Evolutionary conservation across 92 coral and sea anemone species (phyloP), one percentile per base, ranked within the genome.

Genomic region (Paragorgia papillata): DNA sequence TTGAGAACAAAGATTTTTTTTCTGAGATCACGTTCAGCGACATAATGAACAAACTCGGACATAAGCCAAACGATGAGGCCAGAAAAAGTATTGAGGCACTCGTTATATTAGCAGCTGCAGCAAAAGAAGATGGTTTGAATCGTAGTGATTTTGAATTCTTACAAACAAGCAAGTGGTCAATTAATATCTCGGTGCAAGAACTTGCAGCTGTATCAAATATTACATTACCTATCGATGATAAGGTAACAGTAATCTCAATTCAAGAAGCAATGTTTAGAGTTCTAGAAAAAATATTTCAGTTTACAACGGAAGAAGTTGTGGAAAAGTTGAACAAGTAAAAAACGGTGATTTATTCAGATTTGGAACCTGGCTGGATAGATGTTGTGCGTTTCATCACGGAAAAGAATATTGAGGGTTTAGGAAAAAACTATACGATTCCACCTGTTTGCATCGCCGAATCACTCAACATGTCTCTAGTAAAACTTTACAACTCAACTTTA

Each of bases 211-310:
- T 26, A 21, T 69, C 76, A 46, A 49, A 67, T 26, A 20, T 69
- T 28, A 31, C 78, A 19, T 5, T 71, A 17, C 78, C 78, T 12
- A 6, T 71, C 30, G 3, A 20, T 32, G 64, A 71, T 19, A 18
- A 71, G 31, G 50, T 54, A 31, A 35, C 48, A 24, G 19, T 71
- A 4, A 22, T 71, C 7, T 9, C 14, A 14, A 35, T 71, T 33
- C 78, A 71, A 55, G 34, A 71, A 54, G 78, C 78, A 14, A 71
- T 71, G 78, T 71, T 53, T 71, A 71, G 32, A 33, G 35, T 71
- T 33, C 30, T 71, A 27, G 78, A 71, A n/a, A 55, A 53, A 19
- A 71, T 12, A 33, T 71, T 71, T 71, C 57, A 71, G 34, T 71
- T 71, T 41, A 71, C 33, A 21, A 55, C 64, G 21, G 78, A 51